Percentiles rank a stretch among this genome's conserved stretches.
phyloP scores from a whole-genome alignment of 2,797 vertebrate species.

The Bufotes viridis region DNA sequence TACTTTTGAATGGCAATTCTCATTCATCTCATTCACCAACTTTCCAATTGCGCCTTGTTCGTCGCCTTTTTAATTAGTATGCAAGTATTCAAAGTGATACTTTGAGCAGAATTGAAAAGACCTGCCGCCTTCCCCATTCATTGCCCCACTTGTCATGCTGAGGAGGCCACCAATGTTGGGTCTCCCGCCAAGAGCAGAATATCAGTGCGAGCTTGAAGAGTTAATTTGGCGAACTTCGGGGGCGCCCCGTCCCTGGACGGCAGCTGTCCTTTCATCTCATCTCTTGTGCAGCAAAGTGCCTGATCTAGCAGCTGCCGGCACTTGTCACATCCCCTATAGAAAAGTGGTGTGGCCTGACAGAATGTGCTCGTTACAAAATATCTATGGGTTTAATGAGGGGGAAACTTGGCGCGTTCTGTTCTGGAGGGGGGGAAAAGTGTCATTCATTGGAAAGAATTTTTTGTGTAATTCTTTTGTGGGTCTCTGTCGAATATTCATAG shows the following conservation, averaged over 20 bases:
- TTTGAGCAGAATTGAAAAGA: conserved; percentile 43
- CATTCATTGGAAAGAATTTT: not conserved
- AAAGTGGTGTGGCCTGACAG: conserved; percentile 66
- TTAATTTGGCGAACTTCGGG: conserved; percentile 63
- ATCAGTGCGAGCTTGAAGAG: conserved; percentile 61
- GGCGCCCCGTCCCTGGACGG: conserved; percentile 61
- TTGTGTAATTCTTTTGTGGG: not conserved
- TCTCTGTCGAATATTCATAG: not conserved
- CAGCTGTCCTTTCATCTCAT: conserved; percentile 67
- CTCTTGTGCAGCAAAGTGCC: conserved; percentile 65
- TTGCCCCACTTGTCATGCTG: conserved; percentile 47
- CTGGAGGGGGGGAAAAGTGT: not conserved
- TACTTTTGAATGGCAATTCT: not conserved
- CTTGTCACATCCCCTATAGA: conserved; percentile 56
- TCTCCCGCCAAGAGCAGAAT: conserved; percentile 59
- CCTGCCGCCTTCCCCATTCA: conserved; percentile 9
- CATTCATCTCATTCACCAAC: not conserved
- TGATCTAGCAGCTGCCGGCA: conserved; percentile 65
- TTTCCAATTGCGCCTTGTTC: not conserved
- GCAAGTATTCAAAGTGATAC: conserved; percentile 54
- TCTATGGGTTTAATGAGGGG: conserved; percentile 70
- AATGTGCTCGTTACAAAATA: conserved; percentile 66
- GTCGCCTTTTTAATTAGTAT: conserved; percentile 33
- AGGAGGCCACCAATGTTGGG: conserved; percentile 47
- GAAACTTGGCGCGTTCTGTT: conserved; percentile 66